phyloP scores from a whole-genome alignment of 2,888 invertebrate species.

The Ischnura elegans region DNA sequence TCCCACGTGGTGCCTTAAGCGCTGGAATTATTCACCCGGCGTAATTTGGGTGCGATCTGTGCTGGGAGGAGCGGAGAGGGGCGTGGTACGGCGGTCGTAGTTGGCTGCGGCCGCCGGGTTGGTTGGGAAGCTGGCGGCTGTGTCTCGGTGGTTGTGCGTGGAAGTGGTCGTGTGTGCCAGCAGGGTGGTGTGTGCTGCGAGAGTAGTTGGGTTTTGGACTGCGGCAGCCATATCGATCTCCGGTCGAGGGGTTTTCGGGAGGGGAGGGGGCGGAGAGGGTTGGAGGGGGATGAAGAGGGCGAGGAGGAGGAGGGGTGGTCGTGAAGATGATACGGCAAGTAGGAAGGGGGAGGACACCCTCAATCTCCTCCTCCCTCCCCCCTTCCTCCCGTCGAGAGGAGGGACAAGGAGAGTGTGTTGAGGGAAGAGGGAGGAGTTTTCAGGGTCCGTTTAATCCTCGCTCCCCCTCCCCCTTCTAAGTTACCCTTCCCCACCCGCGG shows the following conservation, averaged over 20 bases:
- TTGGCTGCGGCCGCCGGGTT: no score
- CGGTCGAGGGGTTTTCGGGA: neutral
- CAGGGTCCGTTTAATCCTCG: conserved; percentile 1
- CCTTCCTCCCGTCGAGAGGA: no score
- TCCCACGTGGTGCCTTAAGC: no score
- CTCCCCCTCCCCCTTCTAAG: neutral
- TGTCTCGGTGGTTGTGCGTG: neutral
- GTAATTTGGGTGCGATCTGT: neutral
- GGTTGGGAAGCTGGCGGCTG: neutral
- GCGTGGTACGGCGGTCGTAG: neutral
- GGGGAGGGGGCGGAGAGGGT: no score
- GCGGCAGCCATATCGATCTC: conserved; percentile 61
- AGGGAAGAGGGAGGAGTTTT: neutral
- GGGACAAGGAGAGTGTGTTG: neutral
- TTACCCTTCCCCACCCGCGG: neutral
- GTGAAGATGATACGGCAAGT: neutral
- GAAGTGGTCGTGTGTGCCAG: neutral
- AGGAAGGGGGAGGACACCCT: neutral
- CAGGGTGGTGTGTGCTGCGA: no score
- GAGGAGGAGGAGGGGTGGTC: neutral
- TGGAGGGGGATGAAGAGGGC: neutral
- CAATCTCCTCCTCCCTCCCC: neutral
- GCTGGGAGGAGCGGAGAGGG: neutral
- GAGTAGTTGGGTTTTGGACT: conserved; percentile 39
- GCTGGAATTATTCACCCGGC: no score